Base-by-base conservation (phyloP, 2,888 invertebrate species). In the Tigriopus californicus region DNA sequence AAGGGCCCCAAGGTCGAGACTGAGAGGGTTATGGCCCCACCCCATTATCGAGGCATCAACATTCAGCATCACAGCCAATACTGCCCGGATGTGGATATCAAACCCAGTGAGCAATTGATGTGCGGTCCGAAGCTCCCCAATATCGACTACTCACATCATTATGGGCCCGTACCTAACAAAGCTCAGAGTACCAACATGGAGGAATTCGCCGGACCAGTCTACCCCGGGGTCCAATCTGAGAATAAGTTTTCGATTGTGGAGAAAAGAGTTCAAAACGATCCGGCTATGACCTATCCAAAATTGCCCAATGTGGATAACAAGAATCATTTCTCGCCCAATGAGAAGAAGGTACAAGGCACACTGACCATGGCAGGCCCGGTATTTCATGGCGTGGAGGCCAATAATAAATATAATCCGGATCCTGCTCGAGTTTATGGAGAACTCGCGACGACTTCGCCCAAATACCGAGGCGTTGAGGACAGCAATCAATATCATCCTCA, bases 251-350 rank as follows among this genome's bases (percentile, higher is more conserved):
- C 20, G 25, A 8, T 59, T 33, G 59, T 59, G 13, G 33, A 48
- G 12, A 40, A 51, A 53, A 20, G 59, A 52, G 59, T 52, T 15
- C 33, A 18, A 1, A 52, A 52, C 8, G 52, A 59, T 8, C 15
- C 52, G 2, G 59, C 52, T 12, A 59, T 59, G 59, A 20, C 59
- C 8, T 51, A 41, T n/a, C 59, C 59, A 13, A 59, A 59, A 33
- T 51, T 52, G 33, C 44, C 59, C 22, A 49, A 49, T 15, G 52
- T 59, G 40, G 52, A 59, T 11, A 41, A 18, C n/a, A 12, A 33
- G 41, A 59, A 24, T 20, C 18, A 18, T 18, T 59, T 52, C 22
- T 18, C 18, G 13, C 59, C 59, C 13, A 13, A 20, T 12, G 33
- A 15, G 10, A 20, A 48, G 22, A 51, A 40, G 49, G 42, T 41